Evolutionary conservation across 2,113 vertebrate species (phyloP).

Genomic region (Girardinichthys multiradiatus): DNA sequence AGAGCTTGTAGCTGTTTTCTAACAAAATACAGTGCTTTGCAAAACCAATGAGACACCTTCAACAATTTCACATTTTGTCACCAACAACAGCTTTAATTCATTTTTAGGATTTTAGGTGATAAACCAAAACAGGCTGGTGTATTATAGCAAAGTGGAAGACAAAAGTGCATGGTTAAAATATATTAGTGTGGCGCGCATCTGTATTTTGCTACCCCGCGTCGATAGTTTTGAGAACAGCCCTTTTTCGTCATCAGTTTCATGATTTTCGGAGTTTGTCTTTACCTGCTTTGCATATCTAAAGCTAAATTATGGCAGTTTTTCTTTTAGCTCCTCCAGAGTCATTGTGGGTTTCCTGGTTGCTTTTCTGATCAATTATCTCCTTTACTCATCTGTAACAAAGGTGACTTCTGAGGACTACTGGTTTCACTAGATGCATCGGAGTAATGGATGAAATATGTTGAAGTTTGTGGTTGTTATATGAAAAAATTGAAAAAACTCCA

Average conservation of each 20-base stretch:
- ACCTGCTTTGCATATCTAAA: not conserved
- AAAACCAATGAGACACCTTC: not conserved
- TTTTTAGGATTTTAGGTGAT: not conserved
- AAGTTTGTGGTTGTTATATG: too few relatives aligned
- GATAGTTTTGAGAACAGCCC: not conserved
- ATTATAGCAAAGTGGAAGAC: not conserved
- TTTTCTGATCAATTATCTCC: not conserved
- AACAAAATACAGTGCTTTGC: not conserved
- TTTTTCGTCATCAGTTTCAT: too few relatives aligned
- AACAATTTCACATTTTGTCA: too few relatives aligned
- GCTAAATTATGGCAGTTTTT: not conserved
- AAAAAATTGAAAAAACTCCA: too few relatives aligned
- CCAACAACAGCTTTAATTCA: not conserved
- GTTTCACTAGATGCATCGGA: too few relatives aligned
- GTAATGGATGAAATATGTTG: too few relatives aligned
- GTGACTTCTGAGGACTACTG: too few relatives aligned
- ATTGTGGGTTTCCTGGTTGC: not conserved
- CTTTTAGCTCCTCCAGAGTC: not conserved
- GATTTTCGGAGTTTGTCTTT: not conserved
- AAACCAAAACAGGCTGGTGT: not conserved
- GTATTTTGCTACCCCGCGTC: not conserved
- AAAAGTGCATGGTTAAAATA: too few relatives aligned
- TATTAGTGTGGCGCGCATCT: not conserved
- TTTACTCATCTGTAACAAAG: too few relatives aligned
- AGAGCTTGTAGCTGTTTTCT: not conserved